Evolutionary conservation across 2,888 invertebrate genomes (phyloP).

Genomic region (Tuta absoluta): DNA sequence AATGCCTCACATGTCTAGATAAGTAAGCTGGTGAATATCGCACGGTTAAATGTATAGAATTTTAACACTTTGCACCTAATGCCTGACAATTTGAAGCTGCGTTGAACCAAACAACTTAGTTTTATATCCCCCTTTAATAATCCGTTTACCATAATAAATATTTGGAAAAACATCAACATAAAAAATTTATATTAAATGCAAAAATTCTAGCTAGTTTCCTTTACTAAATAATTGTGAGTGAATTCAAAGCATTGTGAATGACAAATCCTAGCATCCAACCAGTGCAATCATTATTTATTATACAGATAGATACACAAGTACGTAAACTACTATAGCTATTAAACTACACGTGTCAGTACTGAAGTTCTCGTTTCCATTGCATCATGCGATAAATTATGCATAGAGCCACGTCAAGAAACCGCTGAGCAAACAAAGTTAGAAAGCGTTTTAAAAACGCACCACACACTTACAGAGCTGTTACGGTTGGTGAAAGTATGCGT

Average conservation of each 20-base stretch:
- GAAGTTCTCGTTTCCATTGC: conserved; percentile 45
- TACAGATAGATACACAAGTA: conserved; percentile 1
- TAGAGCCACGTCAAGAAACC: neutral
- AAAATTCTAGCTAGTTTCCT: neutral
- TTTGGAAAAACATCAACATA: no score
- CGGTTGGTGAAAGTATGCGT: neutral
- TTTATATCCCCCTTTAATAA: no score
- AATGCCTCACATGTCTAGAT: neutral
- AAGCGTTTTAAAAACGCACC: neutral
- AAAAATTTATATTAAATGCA: no score
- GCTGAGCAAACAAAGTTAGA: neutral
- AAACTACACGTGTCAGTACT: conserved; percentile 46
- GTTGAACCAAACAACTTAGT: no score
- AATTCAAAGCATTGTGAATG: conserved; percentile 1
- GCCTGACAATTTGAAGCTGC: no score
- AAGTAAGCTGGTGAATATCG: neutral
- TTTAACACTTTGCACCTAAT: no score
- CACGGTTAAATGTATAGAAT: neutral
- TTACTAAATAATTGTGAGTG: neutral
- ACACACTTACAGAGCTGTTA: neutral
- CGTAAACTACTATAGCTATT: conserved; percentile 12
- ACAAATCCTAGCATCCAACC: conserved; percentile 19
- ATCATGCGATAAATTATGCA: conserved; percentile 42
- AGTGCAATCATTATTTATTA: conserved; percentile 11
- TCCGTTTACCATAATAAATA: no score